Conservation (phyloP, 2,888 invertebrate species). For the Sphecodes monilicornis region DNA sequence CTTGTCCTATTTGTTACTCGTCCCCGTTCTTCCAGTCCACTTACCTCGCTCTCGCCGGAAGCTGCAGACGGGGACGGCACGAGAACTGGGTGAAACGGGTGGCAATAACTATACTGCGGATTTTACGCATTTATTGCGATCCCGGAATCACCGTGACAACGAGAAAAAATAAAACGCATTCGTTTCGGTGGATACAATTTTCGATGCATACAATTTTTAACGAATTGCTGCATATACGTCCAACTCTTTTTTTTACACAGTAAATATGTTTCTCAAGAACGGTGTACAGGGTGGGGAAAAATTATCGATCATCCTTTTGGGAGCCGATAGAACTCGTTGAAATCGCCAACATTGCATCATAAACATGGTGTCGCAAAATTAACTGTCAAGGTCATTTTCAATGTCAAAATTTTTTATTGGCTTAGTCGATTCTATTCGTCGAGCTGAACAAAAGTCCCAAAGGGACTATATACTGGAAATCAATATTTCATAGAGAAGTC, state of each 20-base stretch:
- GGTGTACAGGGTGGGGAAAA: too few species aligned
- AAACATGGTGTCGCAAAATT: too few species aligned
- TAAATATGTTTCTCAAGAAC: background rate
- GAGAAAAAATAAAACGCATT: background rate
- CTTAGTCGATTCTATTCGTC: too few species aligned
- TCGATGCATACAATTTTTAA: background rate
- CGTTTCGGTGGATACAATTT: background rate
- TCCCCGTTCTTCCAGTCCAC: constrained; percentile 13
- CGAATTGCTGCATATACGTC: background rate
- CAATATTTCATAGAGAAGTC: too few species aligned
- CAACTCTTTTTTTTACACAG: too few species aligned
- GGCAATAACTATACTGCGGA: background rate
- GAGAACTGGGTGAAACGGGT: background rate
- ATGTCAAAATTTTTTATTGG: too few species aligned
- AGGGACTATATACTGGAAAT: too few species aligned
- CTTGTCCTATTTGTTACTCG: constrained; percentile 36
- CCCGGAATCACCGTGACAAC: background rate
- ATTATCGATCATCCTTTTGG: too few species aligned
- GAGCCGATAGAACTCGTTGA: too few species aligned
- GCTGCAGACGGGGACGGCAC: background rate
- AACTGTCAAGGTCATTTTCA: too few species aligned
- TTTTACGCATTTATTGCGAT: background rate
- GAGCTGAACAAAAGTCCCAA: too few species aligned
- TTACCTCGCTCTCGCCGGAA: constrained; percentile 1
- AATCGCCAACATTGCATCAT: too few species aligned